Evolutionary conservation across 2,888 invertebrate species (phyloP), one percentile per base, ranked within the genome.

Genomic region (Crossocerus cetratus): DNA sequence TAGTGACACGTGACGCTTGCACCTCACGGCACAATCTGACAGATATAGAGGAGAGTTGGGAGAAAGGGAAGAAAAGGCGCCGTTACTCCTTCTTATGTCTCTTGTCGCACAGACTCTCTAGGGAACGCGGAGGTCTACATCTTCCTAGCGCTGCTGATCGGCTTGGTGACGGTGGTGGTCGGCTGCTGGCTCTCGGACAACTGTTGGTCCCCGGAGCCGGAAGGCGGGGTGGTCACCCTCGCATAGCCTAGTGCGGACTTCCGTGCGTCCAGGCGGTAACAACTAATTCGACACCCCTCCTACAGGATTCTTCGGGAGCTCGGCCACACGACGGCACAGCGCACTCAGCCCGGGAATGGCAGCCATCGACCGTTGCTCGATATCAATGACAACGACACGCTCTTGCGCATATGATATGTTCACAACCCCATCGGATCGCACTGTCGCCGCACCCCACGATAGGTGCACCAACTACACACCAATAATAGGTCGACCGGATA

Each of bases 121-220:
- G 94, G 94, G 73, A 94, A 95, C 91, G 94, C 94, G 56, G 94
- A 94, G 90, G 93, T 94, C 83, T 95, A 94, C 91, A 94, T 95
- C 91, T 94, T 94, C 89, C 89, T 95, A 85, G 94, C 94, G 49
- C 91, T 95, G 78, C 91, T 94, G 84, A 95, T 95, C 88, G 94
- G 94, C 60, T 92, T 94, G 86, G 93, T 94, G 85, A 94, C 94
- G 14, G 94, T 94, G 70, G 94, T 94, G 82, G 94, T 95, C 83
- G 94, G 94, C 83, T 95, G 94, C 91, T 95, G 94, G 94, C 91
- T 95, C 69, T 94, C 94, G 45, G 94, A 95, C 93, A 95, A 94
- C 91, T 94, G 94, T 90, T 95, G 94, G 94, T 94, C 94, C 66
- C 94, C 94, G 80, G 94, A 94, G 89, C 94, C 94, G 69, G 91